Evolutionary conservation across 2,113 vertebrate species (phyloP).

Genomic region (Calonectris borealis): DNA sequence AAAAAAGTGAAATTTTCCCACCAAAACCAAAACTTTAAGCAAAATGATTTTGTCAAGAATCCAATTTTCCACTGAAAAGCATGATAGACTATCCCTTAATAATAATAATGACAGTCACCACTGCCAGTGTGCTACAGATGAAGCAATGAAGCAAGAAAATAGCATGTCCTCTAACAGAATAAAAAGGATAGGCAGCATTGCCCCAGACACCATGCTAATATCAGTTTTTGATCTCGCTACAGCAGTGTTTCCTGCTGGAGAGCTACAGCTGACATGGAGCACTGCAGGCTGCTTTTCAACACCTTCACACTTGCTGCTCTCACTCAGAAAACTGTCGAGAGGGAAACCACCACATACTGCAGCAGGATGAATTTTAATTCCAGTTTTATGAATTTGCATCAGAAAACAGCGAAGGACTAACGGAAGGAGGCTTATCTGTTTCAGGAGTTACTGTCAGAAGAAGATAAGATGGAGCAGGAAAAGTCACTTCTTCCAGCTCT

Average conservation of each 20-base stretch:
- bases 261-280: slow-evolving; percentile 39
- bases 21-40: slow-evolving; percentile 10
- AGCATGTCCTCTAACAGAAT: not conserved
- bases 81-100: not conserved
- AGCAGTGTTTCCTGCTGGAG: slow-evolving; percentile 20
- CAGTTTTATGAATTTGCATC: slow-evolving; percentile 25
- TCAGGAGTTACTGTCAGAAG: not conserved
- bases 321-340: slow-evolving; percentile 39
- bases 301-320: slow-evolving; percentile 62
- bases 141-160: slow-evolving; percentile 12
- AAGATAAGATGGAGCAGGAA: not conserved
- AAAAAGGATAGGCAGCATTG: not conserved
- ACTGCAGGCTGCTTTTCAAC: slow-evolving; percentile 60
- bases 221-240: slow-evolving; percentile 10
- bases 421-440: slow-evolving; percentile 3
- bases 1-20: slow-evolving; percentile 6
- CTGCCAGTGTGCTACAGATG: not conserved
- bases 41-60: slow-evolving; percentile 19
- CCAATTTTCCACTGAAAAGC: slow-evolving; percentile 40
- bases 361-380: slow-evolving; percentile 48
- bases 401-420: not conserved
- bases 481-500: not conserved
- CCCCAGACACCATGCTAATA: not conserved
- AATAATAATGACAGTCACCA: slow-evolving; percentile 3
- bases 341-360: slow-evolving; percentile 40